Conservation (phyloP, 2,888 invertebrate species). For the Tetragonisca angustula region DNA sequence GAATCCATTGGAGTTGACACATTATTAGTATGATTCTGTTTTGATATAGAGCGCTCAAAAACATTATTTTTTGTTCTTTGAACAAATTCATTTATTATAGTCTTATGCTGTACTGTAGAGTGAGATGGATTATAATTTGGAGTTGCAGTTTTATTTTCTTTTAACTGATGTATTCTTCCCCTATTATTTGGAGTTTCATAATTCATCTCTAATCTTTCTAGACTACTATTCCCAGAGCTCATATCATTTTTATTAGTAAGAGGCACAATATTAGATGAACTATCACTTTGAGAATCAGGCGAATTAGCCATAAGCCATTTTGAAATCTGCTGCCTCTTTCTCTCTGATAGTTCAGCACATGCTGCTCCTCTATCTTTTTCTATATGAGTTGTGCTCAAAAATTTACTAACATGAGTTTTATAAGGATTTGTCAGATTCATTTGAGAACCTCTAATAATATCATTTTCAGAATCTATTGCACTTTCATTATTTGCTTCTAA, state of each 20-base stretch:
- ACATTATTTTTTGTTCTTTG: slow-evolving; percentile 31
- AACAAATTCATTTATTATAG: slow-evolving; percentile 16
- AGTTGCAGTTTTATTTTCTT: slow-evolving; percentile 26
- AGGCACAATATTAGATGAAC: slow-evolving; percentile 74
- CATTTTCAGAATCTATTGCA: slow-evolving; percentile 55
- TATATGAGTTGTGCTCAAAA: background rate
- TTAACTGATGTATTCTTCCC: slow-evolving; percentile 67
- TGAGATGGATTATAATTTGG: background rate
- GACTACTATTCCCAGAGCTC: slow-evolving; percentile 81
- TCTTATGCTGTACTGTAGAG: slow-evolving; percentile 6
- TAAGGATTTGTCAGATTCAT: background rate
- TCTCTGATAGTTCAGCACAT: slow-evolving; percentile 67
- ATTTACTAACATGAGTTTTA: slow-evolving; percentile 12
- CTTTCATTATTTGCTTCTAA: slow-evolving; percentile 52
- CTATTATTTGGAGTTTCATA: slow-evolving; percentile 83
- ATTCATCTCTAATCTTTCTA: slow-evolving; percentile 80
- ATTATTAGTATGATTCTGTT: slow-evolving; percentile 16
- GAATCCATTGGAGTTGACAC: slow-evolving; percentile 14
- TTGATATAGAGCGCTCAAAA: slow-evolving; percentile 18
- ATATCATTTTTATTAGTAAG: slow-evolving; percentile 70
- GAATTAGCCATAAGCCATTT: slow-evolving; percentile 78
- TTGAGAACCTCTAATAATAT: slow-evolving; percentile 37
- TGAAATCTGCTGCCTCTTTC: slow-evolving; percentile 78
- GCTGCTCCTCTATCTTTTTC: slow-evolving; percentile 22
- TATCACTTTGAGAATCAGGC: slow-evolving; percentile 70